Evolutionary conservation across 2,113 vertebrate species (phyloP).

Genomic region (Corapipo altera): DNA sequence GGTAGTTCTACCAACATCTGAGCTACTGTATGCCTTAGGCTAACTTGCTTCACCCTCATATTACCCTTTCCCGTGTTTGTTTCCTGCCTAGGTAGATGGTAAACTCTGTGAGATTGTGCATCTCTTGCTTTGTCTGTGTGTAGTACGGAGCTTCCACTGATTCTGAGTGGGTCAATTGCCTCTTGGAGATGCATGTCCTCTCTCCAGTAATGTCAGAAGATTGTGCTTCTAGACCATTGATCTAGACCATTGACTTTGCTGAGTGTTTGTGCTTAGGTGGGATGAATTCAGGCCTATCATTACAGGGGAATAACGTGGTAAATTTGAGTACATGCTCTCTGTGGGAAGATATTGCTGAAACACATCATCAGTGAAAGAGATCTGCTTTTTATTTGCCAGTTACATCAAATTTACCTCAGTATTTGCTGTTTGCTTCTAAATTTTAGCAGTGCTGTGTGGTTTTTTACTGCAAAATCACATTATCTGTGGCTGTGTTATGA

Average conservation of each 20-base stretch:
- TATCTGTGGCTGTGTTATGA: background rate
- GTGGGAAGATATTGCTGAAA: background rate
- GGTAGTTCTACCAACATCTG: background rate
- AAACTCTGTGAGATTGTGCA: background rate
- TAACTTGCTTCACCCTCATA: background rate
- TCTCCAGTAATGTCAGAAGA: background rate
- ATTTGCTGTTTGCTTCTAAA: background rate
- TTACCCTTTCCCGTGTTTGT: background rate
- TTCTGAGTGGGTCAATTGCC: rapidly evolving
- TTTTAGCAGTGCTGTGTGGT: background rate
- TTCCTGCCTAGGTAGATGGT: background rate
- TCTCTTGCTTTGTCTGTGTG: background rate
- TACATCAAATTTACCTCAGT: background rate
- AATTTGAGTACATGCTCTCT: background rate
- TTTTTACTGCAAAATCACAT: background rate
- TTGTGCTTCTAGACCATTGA: background rate
- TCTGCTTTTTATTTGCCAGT: background rate
- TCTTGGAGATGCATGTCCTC: background rate
- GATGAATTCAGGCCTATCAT: background rate
- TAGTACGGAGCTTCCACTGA: background rate
- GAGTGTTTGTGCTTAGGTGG: background rate
- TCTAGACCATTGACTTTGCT: background rate
- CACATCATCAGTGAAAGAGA: background rate
- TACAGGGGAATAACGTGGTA: background rate
- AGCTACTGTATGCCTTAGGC: background rate